Base-by-base conservation (phyloP, 53 echinoderm and acorn worm genomes). In the Holothuria scabra region DNA sequence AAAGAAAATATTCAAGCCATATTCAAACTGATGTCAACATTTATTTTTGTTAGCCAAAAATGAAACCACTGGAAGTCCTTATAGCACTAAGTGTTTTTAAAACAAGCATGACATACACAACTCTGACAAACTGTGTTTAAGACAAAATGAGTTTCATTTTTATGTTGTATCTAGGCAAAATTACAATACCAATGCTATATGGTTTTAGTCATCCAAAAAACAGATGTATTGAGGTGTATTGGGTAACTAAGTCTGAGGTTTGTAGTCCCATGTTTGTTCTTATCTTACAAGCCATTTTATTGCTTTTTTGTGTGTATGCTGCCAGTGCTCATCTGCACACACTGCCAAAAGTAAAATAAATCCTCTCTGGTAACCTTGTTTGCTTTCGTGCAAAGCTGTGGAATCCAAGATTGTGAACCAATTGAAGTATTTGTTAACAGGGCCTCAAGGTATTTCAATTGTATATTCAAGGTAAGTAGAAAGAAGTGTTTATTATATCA, bases 361-460 rank as follows among this genome's bases (percentile, higher is more conserved):
- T 69, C 28, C 69, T 3, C n/a, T n/a, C 38, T 44, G 23, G 37
- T 11, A 41, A 19, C 22, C 25, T 69, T 69, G 69, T 69, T 69
- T 69, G 69, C 69, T 69, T 69, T 69, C 69, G 69, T 69, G 69
- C 69, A 69, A 69, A 69, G 35, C 44, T 69, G 69, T 8, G 35
- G 69, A 44, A 69, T 37, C 21, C 35, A 69, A 69, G 69, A 69
- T 69, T 37, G 69, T 44, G 44, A 69, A 69, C 69, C 37, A 35
- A n/a, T 69, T 69, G 69, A 69, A 69, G 69, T 69, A 69, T 69
- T 69, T 69, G 44, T 44, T 38, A 44, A 69, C 69, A 69, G 69
- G 69, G 69, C 69, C 41, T 38, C 37, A 44, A 69, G 69, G 69
- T 69, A 69, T 69, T 69, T 69, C 69, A 69, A 69, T 37, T 69